Conservation (phyloP, 2,797 vertebrate species). For the Enteromius viviparus region DNA sequence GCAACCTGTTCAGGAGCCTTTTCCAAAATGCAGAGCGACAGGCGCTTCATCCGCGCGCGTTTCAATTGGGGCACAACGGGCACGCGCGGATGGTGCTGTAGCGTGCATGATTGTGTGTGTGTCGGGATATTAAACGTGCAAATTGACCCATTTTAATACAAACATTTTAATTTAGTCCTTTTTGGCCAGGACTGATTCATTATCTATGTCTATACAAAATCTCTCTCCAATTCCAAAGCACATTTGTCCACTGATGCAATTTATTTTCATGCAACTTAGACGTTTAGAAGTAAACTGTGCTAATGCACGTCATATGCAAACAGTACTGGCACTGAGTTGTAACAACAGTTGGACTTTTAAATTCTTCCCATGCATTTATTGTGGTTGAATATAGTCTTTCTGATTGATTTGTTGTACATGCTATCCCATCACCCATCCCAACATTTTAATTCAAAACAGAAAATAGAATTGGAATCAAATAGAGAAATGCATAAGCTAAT, state of each 20-base stretch:
- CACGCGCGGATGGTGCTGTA: constrained; percentile 21
- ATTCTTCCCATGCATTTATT: background rate
- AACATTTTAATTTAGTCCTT: background rate
- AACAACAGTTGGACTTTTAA: background rate
- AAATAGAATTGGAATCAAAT: background rate
- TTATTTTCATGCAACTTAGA: background rate
- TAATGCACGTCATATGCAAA: background rate
- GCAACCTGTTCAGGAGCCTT: constrained; percentile 47
- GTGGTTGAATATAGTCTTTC: background rate
- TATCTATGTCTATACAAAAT: background rate
- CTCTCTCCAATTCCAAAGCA: background rate
- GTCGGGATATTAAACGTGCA: constrained; percentile 8
- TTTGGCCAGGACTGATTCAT: background rate
- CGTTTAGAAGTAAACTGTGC: background rate
- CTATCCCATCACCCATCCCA: background rate
- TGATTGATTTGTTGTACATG: background rate
- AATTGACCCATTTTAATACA: constrained; percentile 47
- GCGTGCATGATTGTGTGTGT: constrained; percentile 26
- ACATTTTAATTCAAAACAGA: background rate
- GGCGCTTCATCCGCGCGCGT: constrained; percentile 27
- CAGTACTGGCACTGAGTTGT: background rate
- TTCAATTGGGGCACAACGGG: constrained; percentile 41
- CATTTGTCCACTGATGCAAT: background rate
- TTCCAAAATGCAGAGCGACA: constrained; percentile 6
- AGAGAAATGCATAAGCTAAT: background rate